Evolutionary conservation across 2,113 vertebrate species (phyloP).

Genomic region (Fulmarus glacialis): DNA sequence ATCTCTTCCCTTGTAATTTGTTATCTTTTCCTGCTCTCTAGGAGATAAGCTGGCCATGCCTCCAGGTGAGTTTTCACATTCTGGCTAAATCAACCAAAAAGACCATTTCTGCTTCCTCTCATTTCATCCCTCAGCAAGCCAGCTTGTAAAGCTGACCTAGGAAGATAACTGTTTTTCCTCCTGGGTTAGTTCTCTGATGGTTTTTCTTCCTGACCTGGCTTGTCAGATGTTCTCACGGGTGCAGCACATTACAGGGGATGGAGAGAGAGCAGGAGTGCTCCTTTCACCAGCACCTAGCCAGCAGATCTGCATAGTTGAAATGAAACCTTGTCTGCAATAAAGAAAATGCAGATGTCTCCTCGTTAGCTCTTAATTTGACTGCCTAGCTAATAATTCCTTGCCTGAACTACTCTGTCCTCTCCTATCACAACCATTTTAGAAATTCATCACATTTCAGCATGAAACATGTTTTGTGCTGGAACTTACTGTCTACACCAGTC

Average conservation of each 20-base stretch:
- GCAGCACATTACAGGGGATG: rapidly evolving
- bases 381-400: neutral
- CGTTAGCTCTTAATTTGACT: neutral
- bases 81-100: neutral
- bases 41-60: neutral
- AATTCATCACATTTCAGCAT: neutral
- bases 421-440: neutral
- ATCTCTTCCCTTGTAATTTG: neutral
- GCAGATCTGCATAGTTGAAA: neutral
- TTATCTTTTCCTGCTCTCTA: neutral
- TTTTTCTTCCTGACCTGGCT: neutral
- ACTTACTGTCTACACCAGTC: neutral
- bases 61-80: neutral
- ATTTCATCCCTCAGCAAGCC: neutral
- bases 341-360: neutral
- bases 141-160: neutral
- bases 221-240: rapidly evolving
- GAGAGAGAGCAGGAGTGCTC: neutral
- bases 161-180: neutral
- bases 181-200: neutral
- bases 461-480: neutral
- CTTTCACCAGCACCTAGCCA: neutral
- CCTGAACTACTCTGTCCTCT: neutral
- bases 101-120: neutral
- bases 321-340: neutral